Base-by-base conservation (phyloP, 2,888 invertebrate species). In the Leptarthrus brevirostris region DNA sequence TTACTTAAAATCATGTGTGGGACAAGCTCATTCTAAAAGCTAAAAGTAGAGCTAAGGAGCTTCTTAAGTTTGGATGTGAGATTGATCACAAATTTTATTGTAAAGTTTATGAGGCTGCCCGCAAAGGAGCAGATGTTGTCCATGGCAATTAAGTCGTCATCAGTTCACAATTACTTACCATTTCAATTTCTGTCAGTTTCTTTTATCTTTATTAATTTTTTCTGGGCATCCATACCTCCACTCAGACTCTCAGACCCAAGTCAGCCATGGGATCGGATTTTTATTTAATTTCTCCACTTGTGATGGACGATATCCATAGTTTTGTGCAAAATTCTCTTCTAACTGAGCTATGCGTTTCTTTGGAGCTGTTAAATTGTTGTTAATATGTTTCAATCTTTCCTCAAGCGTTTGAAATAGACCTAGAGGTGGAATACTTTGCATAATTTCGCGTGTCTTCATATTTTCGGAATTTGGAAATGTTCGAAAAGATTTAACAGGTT, bases 211-310 rank as follows among this genome's bases (percentile, higher is more conserved):
- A 80, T 80, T 77, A 85, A 72, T 76, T 85, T 85, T 77, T 82
- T 82, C 70, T 81, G 80, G 4, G 80, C 77, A 66, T 82, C 80
- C 80, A 83, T 81, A 74, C 82, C 82, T 56, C 82, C 81, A 77
- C 81, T 82, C n/a, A n/a, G 4, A 83, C 79, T 74, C 83, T 85
- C 6, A 83, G 74, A 1, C 83, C 82, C 73, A 84, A 77, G 1
- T 82, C 83, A 1, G 84, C 81, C 76, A 87, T 84, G 30, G 89
- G 87, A 81, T 90, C 87, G 72, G 89, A 87, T 78, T 89, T 88
- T 95, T 93, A 73, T 92, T 93, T 83, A 95, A 89, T 79, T 95
- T 94, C 81, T 97, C 96, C 52, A 92, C 90, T 76, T 95, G 93
- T 44, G 95, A 93, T 1, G 96, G 92, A 75, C 92, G 88, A 83